phyloP scores from a whole-genome alignment of 2,888 invertebrate species.

The Hermodice carunculata region DNA sequence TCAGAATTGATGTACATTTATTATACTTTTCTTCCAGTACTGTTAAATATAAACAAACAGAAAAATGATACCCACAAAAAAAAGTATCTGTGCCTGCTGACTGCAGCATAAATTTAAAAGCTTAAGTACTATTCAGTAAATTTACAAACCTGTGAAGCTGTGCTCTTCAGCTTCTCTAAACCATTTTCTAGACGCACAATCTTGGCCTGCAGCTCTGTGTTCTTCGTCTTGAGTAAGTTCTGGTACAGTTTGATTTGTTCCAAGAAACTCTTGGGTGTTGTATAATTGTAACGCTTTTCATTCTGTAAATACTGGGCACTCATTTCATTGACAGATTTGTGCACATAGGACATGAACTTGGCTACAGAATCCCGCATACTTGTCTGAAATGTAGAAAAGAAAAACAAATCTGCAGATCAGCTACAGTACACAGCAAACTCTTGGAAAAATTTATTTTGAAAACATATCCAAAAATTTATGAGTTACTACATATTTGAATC shows the following conservation, averaged over 20 bases:
- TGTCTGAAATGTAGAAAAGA: constrained; percentile 71
- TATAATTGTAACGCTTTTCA: constrained; percentile 95
- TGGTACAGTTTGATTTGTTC: constrained; percentile 95
- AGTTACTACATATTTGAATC: background rate
- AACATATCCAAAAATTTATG: background rate
- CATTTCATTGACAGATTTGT: constrained; percentile 91
- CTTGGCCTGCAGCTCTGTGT: constrained; percentile 87
- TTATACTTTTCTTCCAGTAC: no score
- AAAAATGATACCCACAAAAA: no score
- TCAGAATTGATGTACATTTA: no score
- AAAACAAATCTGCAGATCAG: no score
- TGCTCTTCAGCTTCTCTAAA: constrained; percentile 88
- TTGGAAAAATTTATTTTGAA: background rate
- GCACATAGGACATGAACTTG: constrained; percentile 94
- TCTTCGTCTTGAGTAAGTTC: constrained; percentile 86
- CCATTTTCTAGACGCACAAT: constrained; percentile 93
- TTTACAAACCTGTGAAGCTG: constrained; percentile 81
- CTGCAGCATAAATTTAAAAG: no score
- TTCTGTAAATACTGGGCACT: constrained; percentile 89
- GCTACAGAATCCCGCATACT: constrained; percentile 86
- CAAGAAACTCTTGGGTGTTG: constrained; percentile 96
- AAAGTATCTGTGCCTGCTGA: no score
- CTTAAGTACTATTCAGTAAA: no score
- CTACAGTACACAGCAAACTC: no score
- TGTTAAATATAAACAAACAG: no score